phyloP scores from a whole-genome alignment of 2,888 invertebrate genomes.

The Candidula unifasciata region DNA sequence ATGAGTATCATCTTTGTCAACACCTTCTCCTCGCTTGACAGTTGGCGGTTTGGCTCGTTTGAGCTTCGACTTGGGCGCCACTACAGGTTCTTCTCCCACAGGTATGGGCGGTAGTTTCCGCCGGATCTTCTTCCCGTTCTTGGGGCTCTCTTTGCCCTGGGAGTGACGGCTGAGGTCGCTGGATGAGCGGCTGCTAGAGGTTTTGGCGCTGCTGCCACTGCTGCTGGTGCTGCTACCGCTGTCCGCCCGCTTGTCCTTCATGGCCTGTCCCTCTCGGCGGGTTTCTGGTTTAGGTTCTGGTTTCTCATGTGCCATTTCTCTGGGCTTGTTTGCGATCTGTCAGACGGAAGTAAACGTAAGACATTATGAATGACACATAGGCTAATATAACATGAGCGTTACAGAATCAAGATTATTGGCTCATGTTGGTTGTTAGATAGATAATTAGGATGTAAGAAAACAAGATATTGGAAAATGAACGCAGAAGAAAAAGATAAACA shows the following conservation, averaged over 20 bases:
- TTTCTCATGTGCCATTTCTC: not conserved
- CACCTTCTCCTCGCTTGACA: constrained; percentile 38
- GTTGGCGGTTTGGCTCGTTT: constrained; percentile 49
- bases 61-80: constrained; percentile 55
- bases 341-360: not conserved
- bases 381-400: too few relatives aligned
- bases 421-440: too few relatives aligned
- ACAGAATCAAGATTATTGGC: too few relatives aligned
- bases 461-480: too few relatives aligned
- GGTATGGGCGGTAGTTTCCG: constrained; percentile 72
- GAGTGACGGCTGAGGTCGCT: constrained; percentile 6
- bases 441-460: too few relatives aligned
- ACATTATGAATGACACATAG: not conserved
- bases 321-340: constrained; percentile 44
- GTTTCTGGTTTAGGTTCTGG: constrained; percentile 31
- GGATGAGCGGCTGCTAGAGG: constrained; percentile 47
- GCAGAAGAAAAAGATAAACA: too few relatives aligned
- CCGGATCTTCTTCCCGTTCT: constrained; percentile 58
- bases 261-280: constrained; percentile 52
- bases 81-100: constrained; percentile 63
- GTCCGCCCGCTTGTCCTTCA: constrained; percentile 59
- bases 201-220: constrained; percentile 48
- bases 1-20: constrained; percentile 14
- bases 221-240: constrained; percentile 52
- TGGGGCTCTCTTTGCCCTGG: constrained; percentile 42